Evolutionary conservation across 2,888 invertebrate species (phyloP), one percentile per base, ranked within the genome.

Genomic region (Parapristionchus giblindavisi): DNA sequence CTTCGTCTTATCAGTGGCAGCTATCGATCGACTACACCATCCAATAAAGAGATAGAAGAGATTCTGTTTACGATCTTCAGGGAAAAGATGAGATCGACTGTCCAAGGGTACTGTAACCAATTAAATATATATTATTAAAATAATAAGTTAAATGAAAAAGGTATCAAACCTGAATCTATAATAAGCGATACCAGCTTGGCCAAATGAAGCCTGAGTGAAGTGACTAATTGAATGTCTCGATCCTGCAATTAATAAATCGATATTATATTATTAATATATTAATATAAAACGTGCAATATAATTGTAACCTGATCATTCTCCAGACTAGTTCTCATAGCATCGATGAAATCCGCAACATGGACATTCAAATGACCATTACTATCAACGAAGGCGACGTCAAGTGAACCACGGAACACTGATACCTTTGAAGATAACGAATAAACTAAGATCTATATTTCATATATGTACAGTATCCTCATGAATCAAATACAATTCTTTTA

Each of bases 131-230:
- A 21, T 11, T 11, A 48, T 14, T 14, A 21, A 21, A 21, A 21
- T 48, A 48, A 11, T 48, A 21, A 14, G 21, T 11, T 48, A 11
- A 21, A 48, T 11, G 11, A 21, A 21, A 48, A 48, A 21, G 48
- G 48, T 14, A 48, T 11, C 48, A 48, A 14, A 63, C 63, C 63
- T 21, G 73, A 73, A 88, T 94, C 94, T 84, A 98, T 93, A 90
- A 98, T 93, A 88, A 96, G 94, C 34, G 94, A 92, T 83, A 97
- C 92, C 88, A 97, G 96, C 88, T 94, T 93, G 79, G 96, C 95
- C 89, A 97, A 97, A 86, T 96, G 95, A 36, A 94, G 91, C 75
- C 95, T 93, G 74, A 98, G 94, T 86, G 96, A 95, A 75, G 93
- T 92, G 29, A 95, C 92, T 3, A 89, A 88, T 0, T 92, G 92